A percentile compares a stretch with the other conserved stretches of the same genome.
Conservation (phyloP, 2,113 vertebrate genomes). For the Lophotis ruficrista region DNA sequence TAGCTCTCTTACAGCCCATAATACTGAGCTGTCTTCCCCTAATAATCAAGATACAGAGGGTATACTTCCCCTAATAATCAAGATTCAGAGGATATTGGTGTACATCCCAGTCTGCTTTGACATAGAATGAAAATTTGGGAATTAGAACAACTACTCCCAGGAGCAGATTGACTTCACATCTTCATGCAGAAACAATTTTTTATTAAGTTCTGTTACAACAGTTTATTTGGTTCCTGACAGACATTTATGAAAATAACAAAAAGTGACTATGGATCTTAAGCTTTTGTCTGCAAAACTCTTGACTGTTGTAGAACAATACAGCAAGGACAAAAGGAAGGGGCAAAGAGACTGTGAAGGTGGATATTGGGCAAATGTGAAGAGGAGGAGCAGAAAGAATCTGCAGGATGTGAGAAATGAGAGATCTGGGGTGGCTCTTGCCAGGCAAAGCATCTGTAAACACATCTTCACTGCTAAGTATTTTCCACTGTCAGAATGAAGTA, state of each 20-base stretch:
- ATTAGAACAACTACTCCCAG: neutral
- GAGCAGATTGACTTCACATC: neutral
- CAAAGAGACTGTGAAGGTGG: neutral
- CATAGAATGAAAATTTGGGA: neutral
- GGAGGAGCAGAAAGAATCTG: neutral
- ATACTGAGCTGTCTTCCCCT: neutral
- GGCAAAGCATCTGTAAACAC: neutral
- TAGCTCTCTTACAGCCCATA: neutral
- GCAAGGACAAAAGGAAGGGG: neutral
- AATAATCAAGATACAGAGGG: neutral
- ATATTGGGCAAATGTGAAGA: neutral
- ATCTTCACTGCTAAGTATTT: neutral
- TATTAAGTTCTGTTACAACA: neutral
- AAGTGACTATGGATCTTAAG: neutral
- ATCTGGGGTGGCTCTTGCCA: neutral
- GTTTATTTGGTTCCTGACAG: neutral
- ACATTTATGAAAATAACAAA: neutral
- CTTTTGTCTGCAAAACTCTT: neutral
- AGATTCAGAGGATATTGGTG: fast-evolving
- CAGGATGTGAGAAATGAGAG: neutral
- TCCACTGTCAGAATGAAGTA: neutral
- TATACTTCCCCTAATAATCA: neutral
- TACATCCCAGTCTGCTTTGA: neutral
- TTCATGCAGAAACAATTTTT: neutral
- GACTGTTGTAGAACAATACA: neutral